A percentile compares a stretch with the other conserved stretches of the same genome.
Conservation (phyloP, 1,140 invertebrate genomes). For the Neodiprion virginianus region DNA sequence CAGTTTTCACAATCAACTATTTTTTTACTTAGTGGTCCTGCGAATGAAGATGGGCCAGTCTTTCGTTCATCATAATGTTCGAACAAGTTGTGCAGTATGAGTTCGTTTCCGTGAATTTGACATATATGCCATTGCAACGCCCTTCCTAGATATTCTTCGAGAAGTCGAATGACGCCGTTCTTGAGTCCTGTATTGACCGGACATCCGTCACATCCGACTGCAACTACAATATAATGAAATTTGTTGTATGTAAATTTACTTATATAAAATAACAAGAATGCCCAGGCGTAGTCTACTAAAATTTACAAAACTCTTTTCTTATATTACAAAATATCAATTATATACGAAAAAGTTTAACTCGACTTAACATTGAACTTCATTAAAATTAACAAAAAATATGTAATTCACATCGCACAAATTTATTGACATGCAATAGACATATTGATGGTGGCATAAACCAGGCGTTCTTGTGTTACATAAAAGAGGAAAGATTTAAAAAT, state of each 20-base stretch:
- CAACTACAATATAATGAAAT: no score
- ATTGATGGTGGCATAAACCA: conserved; percentile 18
- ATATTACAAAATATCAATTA: no score
- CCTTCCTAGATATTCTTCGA: conserved; percentile 31
- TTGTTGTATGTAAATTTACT: no score
- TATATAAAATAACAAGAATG: no score
- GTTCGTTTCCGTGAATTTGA: conserved; percentile 42
- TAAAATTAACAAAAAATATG: no score
- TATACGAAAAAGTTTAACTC: no score
- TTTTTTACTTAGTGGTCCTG: conserved; percentile 35
- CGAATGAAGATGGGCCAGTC: conserved; percentile 35
- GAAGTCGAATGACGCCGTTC: conserved; percentile 34
- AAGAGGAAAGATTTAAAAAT: conserved; percentile 20
- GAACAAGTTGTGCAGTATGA: conserved; percentile 42
- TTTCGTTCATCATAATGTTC: conserved; percentile 38
- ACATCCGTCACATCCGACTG: conserved; percentile 45
- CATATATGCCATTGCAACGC: conserved; percentile 40
- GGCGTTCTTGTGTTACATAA: conserved; percentile 7
- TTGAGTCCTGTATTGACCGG: conserved; percentile 40
- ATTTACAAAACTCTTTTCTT: no score
- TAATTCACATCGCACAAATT: no score
- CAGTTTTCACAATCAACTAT: conserved; percentile 36
- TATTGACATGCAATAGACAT: neutral
- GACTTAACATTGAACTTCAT: no score
- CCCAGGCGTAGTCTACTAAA: no score